Percentiles rank a stretch among this genome's conserved stretches.
Conservation (phyloP, 2,888 invertebrate genomes). For the Meteorus colon region DNA sequence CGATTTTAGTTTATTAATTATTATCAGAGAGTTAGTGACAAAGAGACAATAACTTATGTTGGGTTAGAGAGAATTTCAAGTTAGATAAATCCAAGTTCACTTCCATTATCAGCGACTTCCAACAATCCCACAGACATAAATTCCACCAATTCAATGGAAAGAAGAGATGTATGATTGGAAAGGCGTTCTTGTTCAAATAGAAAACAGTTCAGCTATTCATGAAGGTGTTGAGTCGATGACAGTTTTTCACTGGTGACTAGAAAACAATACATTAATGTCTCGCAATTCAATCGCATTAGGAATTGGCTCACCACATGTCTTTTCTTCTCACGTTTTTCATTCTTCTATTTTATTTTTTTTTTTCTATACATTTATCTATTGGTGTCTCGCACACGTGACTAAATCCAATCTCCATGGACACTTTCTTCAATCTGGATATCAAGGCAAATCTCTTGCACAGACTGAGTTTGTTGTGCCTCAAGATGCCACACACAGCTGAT, state of each 20-base stretch:
- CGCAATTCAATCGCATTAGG: constrained; percentile 50
- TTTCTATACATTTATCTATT: constrained; percentile 2
- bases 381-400: constrained; percentile 19
- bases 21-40: too few species aligned
- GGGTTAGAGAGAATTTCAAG: too few species aligned
- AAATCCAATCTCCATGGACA: constrained; percentile 36
- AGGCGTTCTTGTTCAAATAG: too few species aligned
- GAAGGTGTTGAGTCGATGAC: not conserved
- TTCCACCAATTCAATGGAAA: too few species aligned
- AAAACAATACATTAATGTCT: constrained; percentile 38
- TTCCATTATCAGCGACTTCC: too few species aligned
- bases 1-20: too few species aligned
- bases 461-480: constrained; percentile 34
- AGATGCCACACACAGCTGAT: constrained; percentile 26
- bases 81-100: too few species aligned
- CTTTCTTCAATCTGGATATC: constrained; percentile 41
- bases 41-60: too few species aligned
- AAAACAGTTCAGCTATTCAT: too few species aligned
- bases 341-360: constrained; percentile 24
- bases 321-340: constrained; percentile 11
- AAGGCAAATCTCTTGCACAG: constrained; percentile 33
- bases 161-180: too few species aligned
- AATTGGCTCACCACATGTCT: constrained; percentile 19
- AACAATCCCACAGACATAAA: too few species aligned
- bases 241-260: not conserved